Conservation (phyloP, 2,797 vertebrate genomes). For the Gastrophryne carolinensis region DNA sequence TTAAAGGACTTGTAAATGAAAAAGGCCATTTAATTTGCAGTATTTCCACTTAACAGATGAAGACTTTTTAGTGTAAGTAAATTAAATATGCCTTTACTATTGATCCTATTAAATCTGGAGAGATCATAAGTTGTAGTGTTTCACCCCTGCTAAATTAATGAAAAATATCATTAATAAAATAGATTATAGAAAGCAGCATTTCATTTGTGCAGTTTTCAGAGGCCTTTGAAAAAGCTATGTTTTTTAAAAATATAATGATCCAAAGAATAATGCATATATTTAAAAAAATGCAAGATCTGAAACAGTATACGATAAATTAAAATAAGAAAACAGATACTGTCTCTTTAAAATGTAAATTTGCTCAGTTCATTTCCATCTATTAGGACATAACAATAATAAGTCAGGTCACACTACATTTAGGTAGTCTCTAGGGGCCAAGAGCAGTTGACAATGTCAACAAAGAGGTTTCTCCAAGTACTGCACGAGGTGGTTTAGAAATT, state of each 20-base stretch:
- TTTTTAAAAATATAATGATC: conserved; percentile 83
- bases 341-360: conserved; percentile 90
- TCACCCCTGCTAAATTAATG: conserved; percentile 74
- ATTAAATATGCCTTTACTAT: conserved; percentile 75
- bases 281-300: conserved; percentile 75
- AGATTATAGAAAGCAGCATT: conserved; percentile 85
- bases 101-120: conserved; percentile 71
- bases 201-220: conserved; percentile 84
- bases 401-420: conserved; percentile 90
- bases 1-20: conserved; percentile 64
- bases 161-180: conserved; percentile 82
- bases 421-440: conserved; percentile 85
- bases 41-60: conserved; percentile 67
- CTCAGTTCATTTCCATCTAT: conserved; percentile 84
- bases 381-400: conserved; percentile 94
- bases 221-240: conserved; percentile 80
- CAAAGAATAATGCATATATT: conserved; percentile 79
- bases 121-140: conserved; percentile 80
- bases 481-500: conserved; percentile 75
- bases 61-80: conserved; percentile 79
- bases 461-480: conserved; percentile 75
- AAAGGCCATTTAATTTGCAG: conserved; percentile 73
- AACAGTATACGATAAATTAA: conserved; percentile 76
- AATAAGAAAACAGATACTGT: conserved; percentile 84
- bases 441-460: conserved; percentile 77